Base-by-base conservation (phyloP, 2,113 vertebrate genomes). In the Pachycephala philippinensis region DNA sequence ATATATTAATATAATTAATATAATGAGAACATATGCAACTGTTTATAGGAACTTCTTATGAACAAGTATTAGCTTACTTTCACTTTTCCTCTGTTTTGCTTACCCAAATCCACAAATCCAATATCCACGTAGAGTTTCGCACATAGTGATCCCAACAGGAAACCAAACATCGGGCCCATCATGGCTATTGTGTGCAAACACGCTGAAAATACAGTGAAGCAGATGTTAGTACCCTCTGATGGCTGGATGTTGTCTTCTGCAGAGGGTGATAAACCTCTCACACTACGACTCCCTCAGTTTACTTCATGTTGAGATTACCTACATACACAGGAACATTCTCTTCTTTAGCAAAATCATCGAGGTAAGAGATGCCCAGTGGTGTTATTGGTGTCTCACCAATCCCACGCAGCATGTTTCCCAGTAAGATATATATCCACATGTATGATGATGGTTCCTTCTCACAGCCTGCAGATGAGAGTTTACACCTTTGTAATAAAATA, bases 111-210 rank as follows among this genome's bases (percentile, higher is more conserved):
- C 66, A 99, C 98, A 94, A 96, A 99, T 95, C 99, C 99, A 96
- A 99, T n/a, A 77, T 99, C 99, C 59, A 99, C 99, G 5, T 99
- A 99, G 1, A 99, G 94, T 95, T 53, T 98, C 59, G 99, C 98
- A 96, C 98, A 98, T 28, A 98, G 89, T 49, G 99, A 99, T 49
- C 98, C 98, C 94, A 99, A 42, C 28, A 98, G 82, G 91, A 98
- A 99, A 16, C 98, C 99, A 79, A 97, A 93, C 88, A 99, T 97
- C 7, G 98, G 98, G 11, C 99, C 99, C 53, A 99, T 20, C 85
- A 99, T 97, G 53, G 96, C 97, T 52, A 99, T 59, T 28, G 98
- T 98, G 93, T 99, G 98, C 81, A 99, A 97, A 97, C 92, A 98
- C 17, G 98, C 99, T 99, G 97, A 63, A 96, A 97, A 93, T 15